Evolutionary conservation across 53 echinoderm and acorn worm genomes (phyloP).

Genomic region (Stichopus horrens): DNA sequence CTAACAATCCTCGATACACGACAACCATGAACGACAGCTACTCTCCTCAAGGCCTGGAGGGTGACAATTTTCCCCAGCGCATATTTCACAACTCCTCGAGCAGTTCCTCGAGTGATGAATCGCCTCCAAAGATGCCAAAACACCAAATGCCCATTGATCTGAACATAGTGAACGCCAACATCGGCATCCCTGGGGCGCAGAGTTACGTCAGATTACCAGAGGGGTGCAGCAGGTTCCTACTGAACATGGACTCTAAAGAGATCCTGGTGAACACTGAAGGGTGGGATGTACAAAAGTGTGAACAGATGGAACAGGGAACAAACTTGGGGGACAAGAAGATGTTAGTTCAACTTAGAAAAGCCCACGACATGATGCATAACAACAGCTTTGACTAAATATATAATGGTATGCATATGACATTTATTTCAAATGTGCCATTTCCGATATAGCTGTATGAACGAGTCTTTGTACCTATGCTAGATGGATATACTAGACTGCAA

Average conservation of each 20-base stretch:
- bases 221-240: slow-evolving; percentile 16
- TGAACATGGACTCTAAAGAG: slow-evolving; percentile 32
- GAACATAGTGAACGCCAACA: slow-evolving; percentile 6
- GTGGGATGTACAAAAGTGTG: slow-evolving; percentile 34
- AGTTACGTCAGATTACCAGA: background rate
- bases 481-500: too few relatives aligned
- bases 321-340: slow-evolving; percentile 25
- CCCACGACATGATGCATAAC: background rate
- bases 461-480: too few relatives aligned
- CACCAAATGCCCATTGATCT: slow-evolving; percentile 21
- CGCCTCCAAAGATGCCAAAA: background rate
- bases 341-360: slow-evolving; percentile 21
- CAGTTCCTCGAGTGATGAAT: background rate
- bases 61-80: background rate
- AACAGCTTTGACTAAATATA: background rate
- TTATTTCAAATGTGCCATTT: too few relatives aligned
- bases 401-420: too few relatives aligned
- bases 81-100: slow-evolving; percentile 18
- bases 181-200: background rate
- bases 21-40: slow-evolving; percentile 10
- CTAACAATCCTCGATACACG: background rate
- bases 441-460: too few relatives aligned
- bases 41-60: background rate
- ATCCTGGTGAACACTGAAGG: slow-evolving; percentile 22
- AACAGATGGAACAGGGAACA: background rate